phyloP scores from a whole-genome alignment of 2,888 invertebrate genomes.

The Thymelicus sylvestris region DNA sequence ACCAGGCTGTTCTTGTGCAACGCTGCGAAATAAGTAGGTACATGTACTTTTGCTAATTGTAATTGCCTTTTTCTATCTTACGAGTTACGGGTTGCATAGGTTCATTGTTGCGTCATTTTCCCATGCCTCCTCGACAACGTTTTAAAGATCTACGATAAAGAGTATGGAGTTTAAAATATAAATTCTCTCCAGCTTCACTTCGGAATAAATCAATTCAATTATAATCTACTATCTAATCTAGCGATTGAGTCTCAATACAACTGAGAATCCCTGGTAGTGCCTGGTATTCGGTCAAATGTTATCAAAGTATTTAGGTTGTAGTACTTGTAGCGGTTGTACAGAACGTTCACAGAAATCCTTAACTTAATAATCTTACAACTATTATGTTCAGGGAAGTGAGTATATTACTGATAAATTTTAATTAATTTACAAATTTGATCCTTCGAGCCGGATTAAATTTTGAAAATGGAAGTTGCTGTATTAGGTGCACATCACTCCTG shows the following conservation, averaged over 20 bases:
- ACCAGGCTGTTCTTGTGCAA: conserved; percentile 20
- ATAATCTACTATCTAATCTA: background rate
- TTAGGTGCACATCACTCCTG: too few species aligned
- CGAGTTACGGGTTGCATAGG: conserved; percentile 23
- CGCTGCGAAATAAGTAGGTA: conserved; percentile 21
- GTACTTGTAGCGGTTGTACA: too few species aligned
- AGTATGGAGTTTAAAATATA: conserved; percentile 3
- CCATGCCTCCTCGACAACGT: conserved; percentile 27
- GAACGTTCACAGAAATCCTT: too few species aligned
- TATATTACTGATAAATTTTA: too few species aligned
- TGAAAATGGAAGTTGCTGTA: too few species aligned
- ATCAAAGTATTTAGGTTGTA: too few species aligned
- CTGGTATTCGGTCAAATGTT: too few species aligned
- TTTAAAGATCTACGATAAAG: conserved; percentile 29
- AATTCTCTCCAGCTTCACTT: background rate
- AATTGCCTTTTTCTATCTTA: conserved; percentile 24
- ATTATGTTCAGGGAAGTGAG: too few species aligned
- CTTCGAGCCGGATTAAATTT: too few species aligned
- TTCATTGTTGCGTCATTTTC: conserved; percentile 35
- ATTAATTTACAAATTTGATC: too few species aligned
- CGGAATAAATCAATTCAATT: background rate
- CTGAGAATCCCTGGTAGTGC: background rate
- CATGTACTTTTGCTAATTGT: conserved; percentile 31
- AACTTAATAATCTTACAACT: too few species aligned
- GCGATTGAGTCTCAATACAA: background rate